phyloP scores from a whole-genome alignment of 2,888 invertebrate genomes.

The Muschampia plurimacula region DNA sequence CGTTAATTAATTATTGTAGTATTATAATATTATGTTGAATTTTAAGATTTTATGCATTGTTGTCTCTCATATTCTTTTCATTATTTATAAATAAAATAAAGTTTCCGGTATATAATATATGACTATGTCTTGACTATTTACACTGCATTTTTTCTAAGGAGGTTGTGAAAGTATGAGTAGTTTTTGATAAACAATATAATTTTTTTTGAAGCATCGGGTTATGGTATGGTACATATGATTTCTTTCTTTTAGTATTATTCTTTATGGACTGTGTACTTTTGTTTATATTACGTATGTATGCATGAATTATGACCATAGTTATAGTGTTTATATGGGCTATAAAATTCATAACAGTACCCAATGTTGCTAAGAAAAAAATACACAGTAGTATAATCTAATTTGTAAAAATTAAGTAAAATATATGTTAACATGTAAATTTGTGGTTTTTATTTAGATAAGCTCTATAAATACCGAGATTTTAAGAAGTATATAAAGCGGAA shows the following conservation, averaged over 20 bases:
- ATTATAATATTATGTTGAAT: conserved; percentile 14
- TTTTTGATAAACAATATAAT: not conserved
- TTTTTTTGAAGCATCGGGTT: conserved; percentile 3
- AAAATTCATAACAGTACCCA: conserved; percentile 48
- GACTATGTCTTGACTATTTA: conserved; percentile 8
- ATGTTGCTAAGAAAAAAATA: conserved; percentile 57
- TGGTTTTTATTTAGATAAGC: conserved; percentile 36
- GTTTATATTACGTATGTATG: conserved; percentile 20
- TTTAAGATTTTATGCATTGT: conserved; percentile 27
- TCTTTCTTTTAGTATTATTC: conserved; percentile 6
- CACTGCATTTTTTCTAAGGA: conserved; percentile 41
- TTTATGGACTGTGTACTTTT: conserved; percentile 17
- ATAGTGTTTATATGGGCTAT: conserved; percentile 31
- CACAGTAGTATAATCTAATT: conserved; percentile 66
- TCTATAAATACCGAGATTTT: too few species aligned
- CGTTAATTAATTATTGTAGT: not conserved
- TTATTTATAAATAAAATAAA: not conserved
- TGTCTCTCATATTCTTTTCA: conserved; percentile 24
- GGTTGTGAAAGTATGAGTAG: conserved; percentile 37
- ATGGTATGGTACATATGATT: conserved; percentile 7
- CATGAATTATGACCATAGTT: conserved; percentile 5
- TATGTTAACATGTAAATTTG: conserved; percentile 67
- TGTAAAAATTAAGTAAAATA: conserved; percentile 79
- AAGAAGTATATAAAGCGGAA: too few species aligned
- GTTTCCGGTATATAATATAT: not conserved